Conservation (phyloP, 2,888 invertebrate species). For the Ischnura elegans region DNA sequence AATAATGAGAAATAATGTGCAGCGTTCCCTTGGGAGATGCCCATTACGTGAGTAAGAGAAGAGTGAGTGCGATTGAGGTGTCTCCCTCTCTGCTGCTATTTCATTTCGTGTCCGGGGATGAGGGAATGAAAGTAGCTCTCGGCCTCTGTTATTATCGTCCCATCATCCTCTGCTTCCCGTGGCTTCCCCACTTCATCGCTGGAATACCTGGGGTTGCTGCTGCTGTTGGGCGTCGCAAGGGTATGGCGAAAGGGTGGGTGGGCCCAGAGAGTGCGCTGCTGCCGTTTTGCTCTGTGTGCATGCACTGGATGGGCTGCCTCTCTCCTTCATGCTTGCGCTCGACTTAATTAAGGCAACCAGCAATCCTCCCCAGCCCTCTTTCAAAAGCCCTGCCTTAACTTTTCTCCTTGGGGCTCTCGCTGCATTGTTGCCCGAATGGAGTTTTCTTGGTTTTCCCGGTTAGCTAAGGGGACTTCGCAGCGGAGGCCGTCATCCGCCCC, state of each 20-base stretch:
- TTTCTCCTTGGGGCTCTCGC: no score
- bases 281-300: constrained; percentile 28
- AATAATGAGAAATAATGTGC: no score
- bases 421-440: no score
- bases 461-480: no score
- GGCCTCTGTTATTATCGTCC: constrained; percentile 23
- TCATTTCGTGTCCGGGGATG: constrained; percentile 5
- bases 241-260: background rate
- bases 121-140: background rate
- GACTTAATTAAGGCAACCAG: constrained; percentile 45
- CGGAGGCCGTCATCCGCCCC: no score
- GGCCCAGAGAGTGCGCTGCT: background rate
- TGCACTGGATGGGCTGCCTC: background rate
- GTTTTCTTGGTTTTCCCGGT: no score
- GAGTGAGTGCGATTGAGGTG: constrained; percentile 1
- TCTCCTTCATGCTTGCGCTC: background rate
- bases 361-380: no score
- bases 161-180: background rate
- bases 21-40: background rate
- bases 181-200: background rate
- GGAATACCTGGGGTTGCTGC: background rate
- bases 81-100: background rate
- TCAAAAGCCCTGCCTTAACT: no score
- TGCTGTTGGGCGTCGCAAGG: background rate
- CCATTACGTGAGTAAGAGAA: background rate